Percentiles rank a stretch among this genome's conserved stretches.
Evolutionary conservation across 2,888 invertebrate genomes (phyloP).

Genomic region (Vandiemenella viatica): DNA sequence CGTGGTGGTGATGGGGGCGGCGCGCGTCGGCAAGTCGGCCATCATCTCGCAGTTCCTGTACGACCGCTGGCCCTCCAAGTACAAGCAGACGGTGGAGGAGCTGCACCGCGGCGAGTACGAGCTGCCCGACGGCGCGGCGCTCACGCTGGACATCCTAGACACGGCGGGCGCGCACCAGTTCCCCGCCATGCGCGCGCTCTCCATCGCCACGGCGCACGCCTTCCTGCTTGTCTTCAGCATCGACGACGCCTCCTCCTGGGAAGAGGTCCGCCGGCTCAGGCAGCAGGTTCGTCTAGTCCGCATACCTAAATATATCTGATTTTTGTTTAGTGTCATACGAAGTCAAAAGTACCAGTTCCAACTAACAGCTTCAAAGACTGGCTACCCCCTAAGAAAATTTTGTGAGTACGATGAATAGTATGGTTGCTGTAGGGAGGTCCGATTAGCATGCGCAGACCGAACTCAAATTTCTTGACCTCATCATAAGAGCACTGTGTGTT

Average conservation of each 20-base stretch:
- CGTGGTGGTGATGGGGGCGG: constrained; percentile 31
- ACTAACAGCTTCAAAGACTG: too few relatives aligned
- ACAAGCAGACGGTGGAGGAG: constrained; percentile 48
- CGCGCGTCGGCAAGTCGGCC: constrained; percentile 44
- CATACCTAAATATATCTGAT: too few relatives aligned
- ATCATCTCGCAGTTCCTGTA: constrained; percentile 44
- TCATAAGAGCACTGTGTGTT: too few relatives aligned
- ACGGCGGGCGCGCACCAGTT: constrained; percentile 39
- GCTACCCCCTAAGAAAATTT: too few relatives aligned
- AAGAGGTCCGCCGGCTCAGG: constrained; percentile 20
- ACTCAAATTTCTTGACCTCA: too few relatives aligned
- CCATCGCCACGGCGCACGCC: constrained; percentile 39
- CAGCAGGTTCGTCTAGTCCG: constrained; percentile 17
- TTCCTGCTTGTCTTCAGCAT: constrained; percentile 39
- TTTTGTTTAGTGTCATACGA: too few relatives aligned
- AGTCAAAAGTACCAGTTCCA: too few relatives aligned
- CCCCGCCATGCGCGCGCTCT: constrained; percentile 41
- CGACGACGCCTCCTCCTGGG: constrained; percentile 29
- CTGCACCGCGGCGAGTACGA: constrained; percentile 38
- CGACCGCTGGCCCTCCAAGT: constrained; percentile 37
- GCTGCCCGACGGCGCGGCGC: constrained; percentile 23
- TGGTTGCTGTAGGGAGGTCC: too few relatives aligned
- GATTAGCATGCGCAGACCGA: too few relatives aligned
- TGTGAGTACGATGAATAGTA: too few relatives aligned
- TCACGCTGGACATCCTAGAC: constrained; percentile 38